Evolutionary conservation across 1,140 invertebrate species (phyloP), one percentile per base, ranked within the genome.

Genomic region (Drosophila neocordata): DNA sequence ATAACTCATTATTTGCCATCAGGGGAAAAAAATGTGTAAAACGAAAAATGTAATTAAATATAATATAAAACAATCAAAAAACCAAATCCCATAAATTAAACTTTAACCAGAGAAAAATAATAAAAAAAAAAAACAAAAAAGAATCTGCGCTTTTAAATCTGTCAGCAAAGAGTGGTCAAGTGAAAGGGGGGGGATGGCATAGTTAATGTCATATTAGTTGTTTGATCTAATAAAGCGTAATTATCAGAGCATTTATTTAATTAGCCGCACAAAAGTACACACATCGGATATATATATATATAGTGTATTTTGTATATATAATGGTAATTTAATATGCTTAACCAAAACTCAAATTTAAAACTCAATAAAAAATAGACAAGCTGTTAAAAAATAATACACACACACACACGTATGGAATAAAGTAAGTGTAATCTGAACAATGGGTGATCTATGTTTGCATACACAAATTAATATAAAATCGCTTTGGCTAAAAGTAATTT

Each of bases 81-180:
- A 67, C 58, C 73, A 84, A 84, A 84, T 85, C 77, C 82, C 77
- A 87, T 84, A 85, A 84, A 84, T 84, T 85, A 85, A 85, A 79
- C 55, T 72, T 74, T 48, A 53, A 18, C 8, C n/a, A 18, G 11
- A 12, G 7, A 55, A 34, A 34, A 37, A 61, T 7, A 31, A 31
- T 6, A 31, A 63, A 15, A 38, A 48, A 55, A 67, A 48, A 57
- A 38, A 12, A 63, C n/a, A 38, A 48, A 55, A 67, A 48, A 57
- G 34, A 12, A 37, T 8, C 20, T 44, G 35, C 9, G 41, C 57
- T 69, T 64, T 72, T 69, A 73, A 80, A 84, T 80, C 81, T 85
- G 81, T 85, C 81, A 80, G 37, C 11, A 38, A 4, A 12, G 11
- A 13, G 4, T n/a, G 37, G 15, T 8, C 13, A 18, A 13, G 41